Base-by-base conservation (phyloP, 1,140 invertebrate genomes). In the Euura lappo region DNA sequence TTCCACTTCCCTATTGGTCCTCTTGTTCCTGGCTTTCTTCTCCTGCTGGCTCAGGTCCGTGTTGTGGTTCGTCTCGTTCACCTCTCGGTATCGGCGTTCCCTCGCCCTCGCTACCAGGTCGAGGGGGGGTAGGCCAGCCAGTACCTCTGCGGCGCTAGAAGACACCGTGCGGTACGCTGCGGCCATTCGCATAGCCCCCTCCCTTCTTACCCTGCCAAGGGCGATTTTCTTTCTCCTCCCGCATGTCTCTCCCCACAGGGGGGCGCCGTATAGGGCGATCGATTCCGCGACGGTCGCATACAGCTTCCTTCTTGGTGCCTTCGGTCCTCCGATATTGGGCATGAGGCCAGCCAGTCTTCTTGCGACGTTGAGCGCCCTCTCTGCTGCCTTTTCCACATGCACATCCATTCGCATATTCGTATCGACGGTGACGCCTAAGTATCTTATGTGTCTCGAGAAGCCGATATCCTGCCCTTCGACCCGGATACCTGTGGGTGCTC, bases 41-140 rank as follows among this genome's bases (percentile, higher is more conserved):
- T 65, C 71, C 2, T 71, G 71, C 44, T 67, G 8, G 2, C 51
- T 42, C 44, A 10, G 47, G 47, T 51, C 45, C 64, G 75, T 65
- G 44, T 5, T 65, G 6, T 45, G 45, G 46, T 46, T 28, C n/a
- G 10, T 43, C 13, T 3, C n/a, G 2, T 69, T 46, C 13, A 45
- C 69, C 60, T 71, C 1, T n/a, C n/a, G n/a, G 47, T 51, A 51
- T 11, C 72, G 13, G 11, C n/a, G 10, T 8, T 13, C 3, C 70
- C 69, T 64, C 42, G 47, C 64, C 45, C 47, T 10, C 2, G 72
- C 71, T 6, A 79, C 10, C 43, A 79, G 71, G 43, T 81, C 74
- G 6, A 81, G 78, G 2, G 78, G 75, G 10, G 74, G 75, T 13
- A n/a, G n/a, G n/a, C n/a, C n/a, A n/a, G n/a, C n/a, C n/a, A n/a